Percentiles rank a stretch among this genome's conserved stretches.
Conservation (phyloP, 2,888 invertebrate genomes). For the Chloroclystis v-ata region DNA sequence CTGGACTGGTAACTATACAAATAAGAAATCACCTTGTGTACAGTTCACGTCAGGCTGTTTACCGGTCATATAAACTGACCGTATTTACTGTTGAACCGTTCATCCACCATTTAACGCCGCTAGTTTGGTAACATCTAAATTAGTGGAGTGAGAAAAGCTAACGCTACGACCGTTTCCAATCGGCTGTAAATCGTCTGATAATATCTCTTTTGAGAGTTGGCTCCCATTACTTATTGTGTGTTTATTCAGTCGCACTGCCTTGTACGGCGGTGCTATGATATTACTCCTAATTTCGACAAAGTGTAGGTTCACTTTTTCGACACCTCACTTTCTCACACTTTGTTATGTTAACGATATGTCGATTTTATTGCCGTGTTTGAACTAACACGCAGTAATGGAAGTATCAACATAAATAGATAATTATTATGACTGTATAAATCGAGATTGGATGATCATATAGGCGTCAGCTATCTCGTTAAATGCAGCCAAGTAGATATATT, state of each 20-base stretch:
- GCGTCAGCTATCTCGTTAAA: slow-evolving; percentile 20
- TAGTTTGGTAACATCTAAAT: slow-evolving; percentile 76
- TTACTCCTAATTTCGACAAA: slow-evolving; percentile 57
- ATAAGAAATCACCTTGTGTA: slow-evolving; percentile 73
- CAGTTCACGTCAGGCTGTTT: slow-evolving; percentile 74
- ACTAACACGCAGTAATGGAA: slow-evolving; percentile 33
- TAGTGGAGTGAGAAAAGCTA: slow-evolving; percentile 76
- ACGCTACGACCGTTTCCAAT: slow-evolving; percentile 66
- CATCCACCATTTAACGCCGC: slow-evolving; percentile 71
- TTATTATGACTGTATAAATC: slow-evolving; percentile 32
- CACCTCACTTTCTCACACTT: slow-evolving; percentile 53
- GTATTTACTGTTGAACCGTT: slow-evolving; percentile 70
- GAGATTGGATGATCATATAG: slow-evolving; percentile 31
- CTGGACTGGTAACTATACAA: slow-evolving; percentile 66
- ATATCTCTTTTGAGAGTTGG: slow-evolving; percentile 62
- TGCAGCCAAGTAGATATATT: slow-evolving; percentile 17
- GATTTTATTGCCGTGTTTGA: slow-evolving; percentile 46
- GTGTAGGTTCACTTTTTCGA: slow-evolving; percentile 47
- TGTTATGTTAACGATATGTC: slow-evolving; percentile 47
- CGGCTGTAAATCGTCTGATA: slow-evolving; percentile 70
- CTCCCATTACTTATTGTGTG: slow-evolving; percentile 64
- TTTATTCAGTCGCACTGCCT: slow-evolving; percentile 55
- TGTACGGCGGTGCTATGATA: slow-evolving; percentile 57
- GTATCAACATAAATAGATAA: slow-evolving; percentile 30
- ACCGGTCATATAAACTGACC: slow-evolving; percentile 68